Evolutionary conservation across 2,113 vertebrate genomes (phyloP).

Genomic region (Octodon degus): DNA sequence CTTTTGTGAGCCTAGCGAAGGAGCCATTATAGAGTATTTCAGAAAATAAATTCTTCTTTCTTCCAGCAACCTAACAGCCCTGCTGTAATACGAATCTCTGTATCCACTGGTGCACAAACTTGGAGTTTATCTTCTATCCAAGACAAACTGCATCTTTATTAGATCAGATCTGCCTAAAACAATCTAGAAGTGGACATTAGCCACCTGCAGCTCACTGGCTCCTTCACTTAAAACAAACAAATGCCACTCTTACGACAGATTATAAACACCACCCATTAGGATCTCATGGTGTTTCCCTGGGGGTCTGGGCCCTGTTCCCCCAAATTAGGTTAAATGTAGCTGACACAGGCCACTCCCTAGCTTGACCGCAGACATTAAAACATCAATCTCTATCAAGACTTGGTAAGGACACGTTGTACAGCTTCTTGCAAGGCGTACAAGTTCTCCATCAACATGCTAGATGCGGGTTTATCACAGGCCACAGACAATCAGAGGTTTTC

Average conservation of each 20-base stretch:
- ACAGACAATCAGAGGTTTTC: rapidly evolving
- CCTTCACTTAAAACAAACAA: not conserved
- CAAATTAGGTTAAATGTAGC: not conserved
- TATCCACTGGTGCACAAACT: not conserved
- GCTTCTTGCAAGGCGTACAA: not conserved
- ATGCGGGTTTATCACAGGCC: not conserved
- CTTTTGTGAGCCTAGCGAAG: constrained; percentile 28
- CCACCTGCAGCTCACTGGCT: not conserved
- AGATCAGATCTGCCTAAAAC: not conserved
- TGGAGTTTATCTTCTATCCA: not conserved
- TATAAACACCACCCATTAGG: not conserved
- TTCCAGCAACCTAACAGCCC: not conserved
- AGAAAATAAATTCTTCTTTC: constrained; percentile 56
- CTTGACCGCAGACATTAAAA: not conserved
- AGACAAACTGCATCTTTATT: not conserved
- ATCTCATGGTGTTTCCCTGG: not conserved
- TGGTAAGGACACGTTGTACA: rapidly evolving
- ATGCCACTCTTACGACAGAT: not conserved
- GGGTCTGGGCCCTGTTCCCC: not conserved
- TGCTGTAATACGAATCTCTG: not conserved
- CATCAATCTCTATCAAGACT: not conserved
- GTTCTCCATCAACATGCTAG: not conserved
- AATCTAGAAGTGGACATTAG: not conserved
- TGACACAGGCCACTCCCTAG: not conserved
- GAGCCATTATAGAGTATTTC: constrained; percentile 30